A percentile compares a stretch with the other conserved stretches of the same genome.
phyloP scores from a whole-genome alignment of 2,888 invertebrate genomes.

The Priapulus caudatus region DNA sequence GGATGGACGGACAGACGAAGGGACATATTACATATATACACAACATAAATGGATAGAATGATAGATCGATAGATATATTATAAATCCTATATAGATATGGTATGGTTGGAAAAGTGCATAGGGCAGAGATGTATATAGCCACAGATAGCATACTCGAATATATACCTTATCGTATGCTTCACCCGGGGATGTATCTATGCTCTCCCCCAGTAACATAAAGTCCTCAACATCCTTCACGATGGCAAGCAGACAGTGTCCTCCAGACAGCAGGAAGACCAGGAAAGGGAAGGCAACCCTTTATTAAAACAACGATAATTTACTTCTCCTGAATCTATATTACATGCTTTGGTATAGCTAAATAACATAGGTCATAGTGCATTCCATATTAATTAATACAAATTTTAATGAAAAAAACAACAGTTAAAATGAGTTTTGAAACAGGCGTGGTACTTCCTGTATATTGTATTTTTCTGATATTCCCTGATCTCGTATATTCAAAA shows the following conservation, averaged over 20 bases:
- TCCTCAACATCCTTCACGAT: slow-evolving; percentile 54
- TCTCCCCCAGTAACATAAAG: slow-evolving; percentile 65
- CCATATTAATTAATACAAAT: slow-evolving; percentile 9
- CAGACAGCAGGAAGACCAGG: slow-evolving; percentile 75
- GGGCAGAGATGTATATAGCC: too few species aligned
- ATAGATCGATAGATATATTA: too few species aligned
- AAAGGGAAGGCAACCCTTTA: slow-evolving; percentile 71
- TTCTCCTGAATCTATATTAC: not conserved
- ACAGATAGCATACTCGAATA: too few species aligned
- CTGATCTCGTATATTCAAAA: too few species aligned
- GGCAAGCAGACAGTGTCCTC: slow-evolving; percentile 67
- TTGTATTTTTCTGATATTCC: slow-evolving; percentile 4
- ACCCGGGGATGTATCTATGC: slow-evolving; percentile 76
- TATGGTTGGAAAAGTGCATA: too few species aligned
- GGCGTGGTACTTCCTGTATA: not conserved
- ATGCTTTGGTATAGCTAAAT: too few species aligned
- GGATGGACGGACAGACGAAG: too few species aligned
- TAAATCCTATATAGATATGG: too few species aligned
- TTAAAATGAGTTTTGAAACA: not conserved
- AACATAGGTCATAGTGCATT: too few species aligned
- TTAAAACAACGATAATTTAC: not conserved
- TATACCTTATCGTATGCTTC: slow-evolving; percentile 86
- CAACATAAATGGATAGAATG: too few species aligned
- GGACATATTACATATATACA: too few species aligned
- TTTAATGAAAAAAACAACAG: slow-evolving; percentile 6